phyloP scores from a whole-genome alignment of 2,888 invertebrate genomes.

The Nezara viridula region DNA sequence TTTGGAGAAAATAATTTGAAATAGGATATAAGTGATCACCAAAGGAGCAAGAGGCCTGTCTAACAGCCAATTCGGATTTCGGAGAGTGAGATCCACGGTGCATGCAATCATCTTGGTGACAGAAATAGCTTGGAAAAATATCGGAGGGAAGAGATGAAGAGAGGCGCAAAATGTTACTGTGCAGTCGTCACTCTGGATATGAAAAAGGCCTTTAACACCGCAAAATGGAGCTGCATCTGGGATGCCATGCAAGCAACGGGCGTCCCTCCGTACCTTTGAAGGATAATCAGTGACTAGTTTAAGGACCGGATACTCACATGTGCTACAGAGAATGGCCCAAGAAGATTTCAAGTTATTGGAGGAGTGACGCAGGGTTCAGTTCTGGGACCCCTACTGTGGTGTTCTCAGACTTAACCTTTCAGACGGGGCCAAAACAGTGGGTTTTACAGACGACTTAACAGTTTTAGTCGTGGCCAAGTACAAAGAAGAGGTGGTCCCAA shows the following conservation, averaged over 20 bases:
- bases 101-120: neutral
- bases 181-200: neutral
- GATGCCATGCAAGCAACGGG: neutral
- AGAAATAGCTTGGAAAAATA: neutral
- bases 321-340: neutral
- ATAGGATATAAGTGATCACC: neutral
- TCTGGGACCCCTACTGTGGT: too few relatives aligned
- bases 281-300: neutral
- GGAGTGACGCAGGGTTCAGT: neutral
- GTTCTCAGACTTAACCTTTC: too few relatives aligned
- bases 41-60: neutral
- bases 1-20: neutral
- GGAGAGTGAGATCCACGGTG: neutral
- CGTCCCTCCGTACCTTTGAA: neutral
- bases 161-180: neutral
- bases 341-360: neutral
- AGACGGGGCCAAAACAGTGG: too few relatives aligned
- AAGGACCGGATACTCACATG: neutral
- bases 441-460: too few relatives aligned
- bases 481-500: neutral
- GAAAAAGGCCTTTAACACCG: neutral
- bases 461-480: too few relatives aligned
- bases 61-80: neutral
- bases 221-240: neutral
- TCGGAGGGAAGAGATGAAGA: neutral